These are phyloP conservation scores for Nasonia vitripennis DNA, from an alignment of 1,140 invertebrate species.

Conservation along the genomic window DNA sequence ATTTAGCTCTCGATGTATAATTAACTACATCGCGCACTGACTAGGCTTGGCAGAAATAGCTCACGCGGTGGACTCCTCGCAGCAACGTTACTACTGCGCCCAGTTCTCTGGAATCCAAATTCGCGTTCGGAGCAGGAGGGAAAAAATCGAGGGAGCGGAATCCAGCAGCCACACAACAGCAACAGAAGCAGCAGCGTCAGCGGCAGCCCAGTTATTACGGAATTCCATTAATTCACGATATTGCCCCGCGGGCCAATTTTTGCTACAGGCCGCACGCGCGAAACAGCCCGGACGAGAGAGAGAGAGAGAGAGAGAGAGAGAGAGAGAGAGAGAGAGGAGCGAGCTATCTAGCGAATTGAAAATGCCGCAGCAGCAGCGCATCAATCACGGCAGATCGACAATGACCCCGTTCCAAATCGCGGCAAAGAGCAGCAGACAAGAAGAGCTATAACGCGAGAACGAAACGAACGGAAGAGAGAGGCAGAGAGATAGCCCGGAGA, in stretches of 20 bases:
- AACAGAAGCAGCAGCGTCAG: not conserved
- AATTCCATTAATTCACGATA: not conserved
- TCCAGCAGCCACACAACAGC: not conserved
- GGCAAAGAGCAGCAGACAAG: slow-evolving; percentile 23
- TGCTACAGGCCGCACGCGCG: not conserved
- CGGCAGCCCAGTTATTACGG: not conserved
- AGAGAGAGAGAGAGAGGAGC: too few species aligned
- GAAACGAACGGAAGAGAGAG: slow-evolving; percentile 7
- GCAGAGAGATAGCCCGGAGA: slow-evolving; percentile 25
- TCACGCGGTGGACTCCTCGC: too few species aligned
- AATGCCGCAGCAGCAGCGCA: slow-evolving; percentile 25
- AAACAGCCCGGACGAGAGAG: not conserved
- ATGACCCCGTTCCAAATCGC: slow-evolving; percentile 31
- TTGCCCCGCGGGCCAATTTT: not conserved
- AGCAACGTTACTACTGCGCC: too few species aligned
- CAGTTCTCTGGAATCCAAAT: not conserved
- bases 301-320: too few species aligned
- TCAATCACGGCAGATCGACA: slow-evolving; percentile 47
- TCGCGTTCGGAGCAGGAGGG: not conserved
- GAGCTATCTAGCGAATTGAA: slow-evolving; percentile 43
- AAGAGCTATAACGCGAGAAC: slow-evolving; percentile 30
- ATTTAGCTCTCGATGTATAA: too few species aligned
- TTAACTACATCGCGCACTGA: too few species aligned
- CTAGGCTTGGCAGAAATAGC: too few species aligned
- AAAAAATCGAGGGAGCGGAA: not conserved